phyloP scores from a whole-genome alignment of 37 sponge, comb jelly and placozoan genomes.

The Halichondria panicea region DNA sequence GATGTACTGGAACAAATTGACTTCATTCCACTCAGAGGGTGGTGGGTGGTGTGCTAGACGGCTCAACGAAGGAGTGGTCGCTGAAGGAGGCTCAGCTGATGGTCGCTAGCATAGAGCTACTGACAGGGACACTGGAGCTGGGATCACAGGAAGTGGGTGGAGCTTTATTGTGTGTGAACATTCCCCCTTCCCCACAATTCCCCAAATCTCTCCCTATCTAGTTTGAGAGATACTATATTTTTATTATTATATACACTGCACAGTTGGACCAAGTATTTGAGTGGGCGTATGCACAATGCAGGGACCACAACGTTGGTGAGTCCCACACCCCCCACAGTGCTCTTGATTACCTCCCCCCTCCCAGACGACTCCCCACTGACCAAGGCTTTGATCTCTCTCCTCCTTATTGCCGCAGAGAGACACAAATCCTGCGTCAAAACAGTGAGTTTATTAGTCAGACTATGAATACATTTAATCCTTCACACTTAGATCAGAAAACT shows the following conservation, averaged over 20 bases:
- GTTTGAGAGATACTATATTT: neutral
- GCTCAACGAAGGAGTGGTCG: conserved; percentile 14
- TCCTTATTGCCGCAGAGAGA: conserved; percentile 30
- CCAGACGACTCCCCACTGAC: conserved; percentile 46
- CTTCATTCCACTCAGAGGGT: conserved; percentile 12
- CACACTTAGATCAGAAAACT: conserved; percentile 55
- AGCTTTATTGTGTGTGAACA: conserved; percentile 24
- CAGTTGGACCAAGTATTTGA: conserved; percentile 48
- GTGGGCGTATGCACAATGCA: conserved; percentile 37
- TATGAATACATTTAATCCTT: neutral
- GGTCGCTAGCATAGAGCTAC: conserved; percentile 10
- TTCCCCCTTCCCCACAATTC: too few relatives aligned
- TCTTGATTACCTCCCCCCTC: neutral
- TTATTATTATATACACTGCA: too few relatives aligned
- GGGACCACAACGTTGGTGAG: conserved; percentile 37
- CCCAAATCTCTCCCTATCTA: neutral
- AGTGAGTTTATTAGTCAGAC: conserved; percentile 9
- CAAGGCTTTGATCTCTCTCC: conserved; percentile 46
- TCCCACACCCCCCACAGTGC: neutral
- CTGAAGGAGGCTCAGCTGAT: conserved; percentile 32
- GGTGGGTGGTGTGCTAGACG: conserved; percentile 8
- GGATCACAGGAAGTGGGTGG: conserved; percentile 29
- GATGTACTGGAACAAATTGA: neutral
- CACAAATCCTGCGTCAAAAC: conserved; percentile 26
- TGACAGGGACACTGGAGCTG: conserved; percentile 17